Conservation (phyloP, 2,113 vertebrate genomes). For the Lota lota region DNA sequence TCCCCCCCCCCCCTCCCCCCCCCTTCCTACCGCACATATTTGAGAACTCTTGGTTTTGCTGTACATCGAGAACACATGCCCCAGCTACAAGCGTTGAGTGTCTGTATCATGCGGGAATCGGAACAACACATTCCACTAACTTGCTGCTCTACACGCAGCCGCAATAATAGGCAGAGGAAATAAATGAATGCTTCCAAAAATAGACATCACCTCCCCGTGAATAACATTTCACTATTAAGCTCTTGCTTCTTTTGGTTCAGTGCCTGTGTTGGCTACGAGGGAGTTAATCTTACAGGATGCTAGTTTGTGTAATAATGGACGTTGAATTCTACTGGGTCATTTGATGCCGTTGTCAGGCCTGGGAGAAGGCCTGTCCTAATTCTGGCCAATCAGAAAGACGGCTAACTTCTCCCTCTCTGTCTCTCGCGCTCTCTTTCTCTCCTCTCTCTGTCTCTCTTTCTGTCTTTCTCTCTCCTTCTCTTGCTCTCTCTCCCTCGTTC, state of each 20-base stretch:
- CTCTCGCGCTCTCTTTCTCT: background rate
- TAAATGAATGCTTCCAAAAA: constrained; percentile 57
- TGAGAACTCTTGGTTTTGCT: too few species aligned
- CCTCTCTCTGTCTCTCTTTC: constrained; percentile 31
- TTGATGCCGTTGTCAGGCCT: constrained; percentile 13
- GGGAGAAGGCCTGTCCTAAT: constrained; percentile 42
- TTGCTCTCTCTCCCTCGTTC: background rate
- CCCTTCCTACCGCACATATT: too few species aligned
- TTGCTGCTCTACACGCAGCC: background rate
- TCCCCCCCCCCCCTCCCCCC: too few species aligned
- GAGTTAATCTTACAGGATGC: background rate
- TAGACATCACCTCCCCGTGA: constrained; percentile 60
- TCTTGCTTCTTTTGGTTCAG: background rate
- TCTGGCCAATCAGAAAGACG: constrained; percentile 43
- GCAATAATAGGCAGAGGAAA: constrained; percentile 1
- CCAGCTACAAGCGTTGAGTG: too few species aligned
- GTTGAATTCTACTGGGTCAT: background rate
- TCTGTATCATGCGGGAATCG: background rate
- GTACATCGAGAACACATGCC: background rate
- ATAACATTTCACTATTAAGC: constrained; percentile 29
- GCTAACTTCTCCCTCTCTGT: constrained; percentile 1
- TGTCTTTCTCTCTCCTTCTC: constrained; percentile 54
- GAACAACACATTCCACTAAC: constrained; percentile 1
- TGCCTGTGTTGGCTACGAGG: background rate
- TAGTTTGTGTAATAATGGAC: constrained; percentile 10